Base-by-base conservation (phyloP, 2,797 vertebrate species). In the Cossypha polioptera region DNA sequence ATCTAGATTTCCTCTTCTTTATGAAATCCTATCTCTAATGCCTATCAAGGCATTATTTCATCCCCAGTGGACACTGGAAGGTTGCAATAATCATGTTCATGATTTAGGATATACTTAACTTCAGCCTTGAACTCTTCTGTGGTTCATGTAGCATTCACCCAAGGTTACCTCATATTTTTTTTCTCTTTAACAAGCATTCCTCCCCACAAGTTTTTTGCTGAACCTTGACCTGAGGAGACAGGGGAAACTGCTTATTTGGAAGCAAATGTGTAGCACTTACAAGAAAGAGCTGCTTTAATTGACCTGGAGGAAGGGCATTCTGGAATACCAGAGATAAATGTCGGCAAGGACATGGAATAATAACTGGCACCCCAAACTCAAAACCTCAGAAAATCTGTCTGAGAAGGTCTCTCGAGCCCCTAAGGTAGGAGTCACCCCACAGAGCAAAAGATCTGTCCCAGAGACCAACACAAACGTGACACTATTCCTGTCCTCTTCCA, bases 381-480 rank as follows among this genome's bases (percentile, higher is more conserved):
- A 86, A 86, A 8, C 19, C 13, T 74, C 26, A 54, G 36, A 24
- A 78, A 78, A 51, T 31, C 51, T 51, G 29, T 17, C 43, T 36
- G 4, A 77, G 29, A 35, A 61, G 11, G 7, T 66, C 19, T 76
- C 28, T 48, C 0, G 0, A 51, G 29, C 5, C 21, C 22, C n/a
- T 45, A 45, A 36, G 3, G 18, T 12, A 19, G 8, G 1, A 3
- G 2, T 59, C 31, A 66, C 13, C 11, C 16, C 17, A 55, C 43
- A 63, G 35, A 82, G 33, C n/a, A 77, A 68, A 35, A 74, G 17
- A 53, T n/a, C 33, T 83, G 42, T 22, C 43, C 57, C 43, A n/a
- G 48, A 35, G 72, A 63, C 14, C n/a, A 43, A 13, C 11, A 65
- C 13, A 54, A 68, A 88, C 8, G 8, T 77, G 47, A 54, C 59